Conservation (phyloP, 1,140 invertebrate genomes). For the Pollicipes pollicipes region DNA sequence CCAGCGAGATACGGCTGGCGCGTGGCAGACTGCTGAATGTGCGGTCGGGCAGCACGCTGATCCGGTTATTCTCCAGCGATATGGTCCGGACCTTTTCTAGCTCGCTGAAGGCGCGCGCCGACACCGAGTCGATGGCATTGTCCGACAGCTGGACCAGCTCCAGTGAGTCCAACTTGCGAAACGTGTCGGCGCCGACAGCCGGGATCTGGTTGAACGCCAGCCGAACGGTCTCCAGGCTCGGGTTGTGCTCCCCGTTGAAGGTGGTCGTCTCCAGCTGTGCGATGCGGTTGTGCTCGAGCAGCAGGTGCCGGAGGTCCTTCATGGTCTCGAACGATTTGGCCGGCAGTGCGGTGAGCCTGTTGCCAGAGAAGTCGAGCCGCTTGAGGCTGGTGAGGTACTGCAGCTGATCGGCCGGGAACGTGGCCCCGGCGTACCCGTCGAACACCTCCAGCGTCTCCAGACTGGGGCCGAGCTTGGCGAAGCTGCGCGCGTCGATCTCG, state of each 20-base stretch:
- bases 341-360: conserved; percentile 50
- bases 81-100: conserved; percentile 21
- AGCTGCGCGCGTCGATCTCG: conserved; percentile 56
- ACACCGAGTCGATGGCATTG: conserved; percentile 23
- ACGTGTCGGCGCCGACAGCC: conserved; percentile 18
- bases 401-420: conserved; percentile 48
- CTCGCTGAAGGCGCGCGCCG: conserved; percentile 20
- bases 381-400: conserved; percentile 52
- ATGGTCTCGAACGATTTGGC: conserved; percentile 62
- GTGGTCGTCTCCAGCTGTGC: conserved; percentile 33
- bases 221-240: conserved; percentile 22
- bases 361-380: conserved; percentile 64
- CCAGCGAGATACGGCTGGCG: conserved; percentile 56
- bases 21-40: conserved; percentile 59
- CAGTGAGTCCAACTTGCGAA: conserved; percentile 23
- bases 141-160: conserved; percentile 24
- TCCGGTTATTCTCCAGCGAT: conserved; percentile 23
- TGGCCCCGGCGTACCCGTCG: conserved; percentile 46
- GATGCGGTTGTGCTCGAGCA: conserved; percentile 61
- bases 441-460: conserved; percentile 50
- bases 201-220: conserved; percentile 26
- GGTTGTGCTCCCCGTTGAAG: conserved; percentile 20
- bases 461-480: conserved; percentile 53
- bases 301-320: conserved; percentile 56
- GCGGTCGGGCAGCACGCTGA: conserved; percentile 36